Base-by-base conservation (phyloP, 2,113 vertebrate species). In the Megalops atlanticus region DNA sequence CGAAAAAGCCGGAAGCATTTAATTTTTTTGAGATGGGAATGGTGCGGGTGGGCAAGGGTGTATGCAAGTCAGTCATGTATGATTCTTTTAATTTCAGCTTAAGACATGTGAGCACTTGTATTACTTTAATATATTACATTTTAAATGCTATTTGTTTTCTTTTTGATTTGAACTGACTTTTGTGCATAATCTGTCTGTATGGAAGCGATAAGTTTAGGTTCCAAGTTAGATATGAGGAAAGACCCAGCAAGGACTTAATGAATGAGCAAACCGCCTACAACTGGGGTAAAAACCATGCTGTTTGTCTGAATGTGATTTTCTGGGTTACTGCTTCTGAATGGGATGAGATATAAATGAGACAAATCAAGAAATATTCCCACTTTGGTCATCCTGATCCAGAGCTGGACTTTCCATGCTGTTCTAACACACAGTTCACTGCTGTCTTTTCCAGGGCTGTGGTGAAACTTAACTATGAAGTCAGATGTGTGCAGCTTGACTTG, bases 61-160 rank as follows among this genome's bases (percentile, higher is more conserved):
- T 91, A 90, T 86, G 89, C 88, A 92, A 91, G 84, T 92, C 92
- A 89, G 87, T 79, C 68, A 82, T 92, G 90, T 92, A 87, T 94
- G 86, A 89, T 88, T 85, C 89, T 88, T 69, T 85, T 69, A 58
- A 27, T 82, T 47, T 73, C 16, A 64, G 35, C 38, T 86, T n/a
- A n/a, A n/a, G 84, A 87, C 76, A 85, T 86, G 85, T 83, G 84
- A 72, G 87, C 90, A 85, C 88, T 58, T 79, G 47, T 71, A 38
- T 79, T 83, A 45, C 33, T 84, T 86, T 79, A 76, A n/a, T 71
- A 84, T 89, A 84, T 86, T 87, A 82, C 85, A 90, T 86, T 87
- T 87, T 40, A 90, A 89, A 82, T 92, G 81, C 54, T 15, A 73
- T 87, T 87, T 90, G 86, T 91, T 86, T 86, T 58, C 40, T 47